Evolutionary conservation across 2,113 vertebrate species (phyloP), one percentile per base, ranked within the genome.

Genomic region (Etheostoma cragini): DNA sequence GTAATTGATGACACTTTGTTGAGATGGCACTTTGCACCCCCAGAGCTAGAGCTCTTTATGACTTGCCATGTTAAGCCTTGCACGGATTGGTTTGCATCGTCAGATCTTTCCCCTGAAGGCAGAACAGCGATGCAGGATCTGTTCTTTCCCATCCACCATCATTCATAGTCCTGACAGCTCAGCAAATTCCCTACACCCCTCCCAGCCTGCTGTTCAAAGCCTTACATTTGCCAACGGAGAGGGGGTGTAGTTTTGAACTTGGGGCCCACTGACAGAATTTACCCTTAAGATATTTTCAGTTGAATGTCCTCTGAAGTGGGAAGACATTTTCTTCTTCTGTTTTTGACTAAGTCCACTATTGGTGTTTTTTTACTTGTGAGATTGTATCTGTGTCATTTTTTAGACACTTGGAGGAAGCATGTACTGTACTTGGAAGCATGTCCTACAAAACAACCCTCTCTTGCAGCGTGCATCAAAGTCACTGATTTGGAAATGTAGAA

Each of bases 231-330:
- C 87, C 87, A 85, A 76, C 53, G 77, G 78, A 82, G 33, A 30
- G 70, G 72, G 88, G 80, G 26, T 30, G 61, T 17, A 24, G 6
- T 73, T 76, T 67, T 76, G 79, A 85, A 80, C 78, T 83, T 66
- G 84, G 84, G 87, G 84, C 88, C 90, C 89, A 72, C 77, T 66
- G 80, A 79, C 78, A 80, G 84, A 88, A 78, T 85, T 87, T 53
- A 80, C 49, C 88, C 90, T 87, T 75, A 82, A 89, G 91, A 90
- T 88, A 84, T 91, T 92, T 92, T 87, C 73, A 65, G 79, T 83
- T 76, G 80, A 70, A 63, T 33, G 71, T 83, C 77, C 66, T 87
- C 66, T 83, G 75, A 84, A 79, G 86, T 67, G 45, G 78, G 75
- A 33, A 63, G 68, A 80, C 60, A 68, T 50, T 60, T 49, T 89